Evolutionary conservation across 1,140 invertebrate species (phyloP).

Genomic region (Lucilia sericata): DNA sequence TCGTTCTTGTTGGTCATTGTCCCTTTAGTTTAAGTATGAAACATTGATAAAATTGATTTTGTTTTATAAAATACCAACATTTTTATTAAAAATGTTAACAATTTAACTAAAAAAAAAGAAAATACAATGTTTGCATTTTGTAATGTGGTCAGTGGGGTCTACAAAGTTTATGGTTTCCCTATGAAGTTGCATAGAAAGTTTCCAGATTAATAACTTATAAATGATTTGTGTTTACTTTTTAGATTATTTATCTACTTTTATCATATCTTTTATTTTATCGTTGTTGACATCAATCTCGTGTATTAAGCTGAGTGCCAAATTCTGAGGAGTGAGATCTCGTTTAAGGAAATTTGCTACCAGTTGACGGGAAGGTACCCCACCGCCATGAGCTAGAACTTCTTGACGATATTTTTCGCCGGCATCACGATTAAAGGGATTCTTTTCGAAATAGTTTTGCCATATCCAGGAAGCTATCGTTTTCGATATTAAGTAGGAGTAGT

Average conservation of each 20-base stretch:
- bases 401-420: conserved; percentile 82
- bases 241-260: conserved; percentile 46
- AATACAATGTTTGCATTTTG: conserved; percentile 1
- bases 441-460: conserved; percentile 90
- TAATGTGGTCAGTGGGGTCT: background rate
- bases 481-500: conserved; percentile 97
- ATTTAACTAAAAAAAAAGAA: conserved; percentile 38
- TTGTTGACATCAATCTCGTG: conserved; percentile 72
- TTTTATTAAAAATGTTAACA: conserved; percentile 25
- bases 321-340: conserved; percentile 74
- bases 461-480: conserved; percentile 92
- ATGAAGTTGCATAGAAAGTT: too few relatives aligned
- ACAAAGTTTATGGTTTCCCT: too few relatives aligned
- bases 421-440: conserved; percentile 82
- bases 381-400: conserved; percentile 89
- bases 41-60: background rate
- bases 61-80: conserved; percentile 13
- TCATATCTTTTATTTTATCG: conserved; percentile 65
- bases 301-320: conserved; percentile 72
- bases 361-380: conserved; percentile 81
- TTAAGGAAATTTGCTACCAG: conserved; percentile 81
- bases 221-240: too few relatives aligned
- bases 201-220: too few relatives aligned
- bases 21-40: conserved; percentile 22
- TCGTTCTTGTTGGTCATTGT: conserved; percentile 47